Evolutionary conservation across 2,888 invertebrate genomes (phyloP).

Genomic region (Acleris cristana): DNA sequence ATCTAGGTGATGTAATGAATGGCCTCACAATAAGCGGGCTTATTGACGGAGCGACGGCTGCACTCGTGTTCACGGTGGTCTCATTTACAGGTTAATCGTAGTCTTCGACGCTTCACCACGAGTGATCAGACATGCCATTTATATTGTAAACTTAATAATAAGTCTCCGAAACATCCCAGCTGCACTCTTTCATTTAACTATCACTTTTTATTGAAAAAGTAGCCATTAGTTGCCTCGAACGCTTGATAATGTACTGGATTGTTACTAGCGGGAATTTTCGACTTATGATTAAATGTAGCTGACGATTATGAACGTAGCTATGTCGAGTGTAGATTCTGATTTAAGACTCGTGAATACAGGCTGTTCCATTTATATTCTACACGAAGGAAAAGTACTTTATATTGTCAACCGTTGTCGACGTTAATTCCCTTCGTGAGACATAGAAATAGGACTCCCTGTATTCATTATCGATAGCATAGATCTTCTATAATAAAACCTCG

Average conservation of each 20-base stretch:
- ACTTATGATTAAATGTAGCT: conserved; percentile 19
- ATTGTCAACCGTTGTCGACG: too few relatives aligned
- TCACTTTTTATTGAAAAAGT: conserved; percentile 46
- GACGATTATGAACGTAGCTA: conserved; percentile 20
- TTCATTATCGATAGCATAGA: conserved; percentile 20
- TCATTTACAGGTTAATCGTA: conserved; percentile 39
- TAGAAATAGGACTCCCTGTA: not conserved
- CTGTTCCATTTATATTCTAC: too few relatives aligned
- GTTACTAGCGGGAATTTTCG: conserved; percentile 4
- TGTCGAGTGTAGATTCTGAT: conserved; percentile 30
- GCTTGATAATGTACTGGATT: conserved; percentile 20
- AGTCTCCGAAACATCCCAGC: conserved; percentile 37
- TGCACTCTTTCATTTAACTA: conserved; percentile 40
- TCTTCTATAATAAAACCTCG: conserved; percentile 27
- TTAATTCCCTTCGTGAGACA: too few relatives aligned
- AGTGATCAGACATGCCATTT: conserved; percentile 52
- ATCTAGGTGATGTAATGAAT: conserved; percentile 12
- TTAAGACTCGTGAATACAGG: conserved; percentile 12
- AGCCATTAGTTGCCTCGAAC: conserved; percentile 42
- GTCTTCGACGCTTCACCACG: conserved; percentile 40
- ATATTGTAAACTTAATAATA: conserved; percentile 42
- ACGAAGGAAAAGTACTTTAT: too few relatives aligned
- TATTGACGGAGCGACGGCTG: conserved; percentile 8
- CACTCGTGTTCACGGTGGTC: conserved; percentile 43
- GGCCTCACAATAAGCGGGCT: conserved; percentile 18